Evolutionary conservation across 2,797 vertebrate genomes (phyloP), one percentile per base, ranked within the genome.

Genomic region (Toxotes lorentzi): DNA sequence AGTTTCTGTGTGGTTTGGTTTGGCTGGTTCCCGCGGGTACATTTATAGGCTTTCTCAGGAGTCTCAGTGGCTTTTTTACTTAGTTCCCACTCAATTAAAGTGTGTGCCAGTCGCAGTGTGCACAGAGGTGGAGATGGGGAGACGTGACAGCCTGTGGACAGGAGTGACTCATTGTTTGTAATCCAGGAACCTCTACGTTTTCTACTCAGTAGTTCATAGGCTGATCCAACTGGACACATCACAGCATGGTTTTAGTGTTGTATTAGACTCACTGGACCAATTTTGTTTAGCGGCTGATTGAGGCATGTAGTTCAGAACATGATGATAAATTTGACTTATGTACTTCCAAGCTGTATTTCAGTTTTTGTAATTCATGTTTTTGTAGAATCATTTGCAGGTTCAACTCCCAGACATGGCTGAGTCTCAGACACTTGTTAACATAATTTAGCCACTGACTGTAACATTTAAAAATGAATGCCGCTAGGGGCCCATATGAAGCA

Each of bases 1-100:
- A 71, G 34, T 79, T 78, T 67, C 43, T 76, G 70, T 21, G 69
- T 77, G 72, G 76, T 77, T 84, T 91, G 53, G 65, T 61, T 85
- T 81, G 53, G 76, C 58, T 50, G 7, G 47, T 47, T 69, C 73
- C 75, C 64, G 43, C 53, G 73, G 74, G 80, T 57, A 17, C 34
- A 16, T 70, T 84, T 79, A 59, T 34, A 80, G 68, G 57, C 59
- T 89, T 89, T 90, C 86, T 83, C 83, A 76, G 73, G 76, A 73
- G 78, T 62, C n/a, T 80, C 50, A n/a, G 60, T 71, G 58, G 59
- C 60, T 78, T 86, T 79, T 85, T 81, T 71, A 74, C 63, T 78
- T 68, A 65, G 61, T 89, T 94, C 77, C 87, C 76, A 85, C 70
- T 90, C 51, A 60, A 64, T 77, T 56, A 74, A 85, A 70, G 10